Percentiles rank a stretch among this genome's conserved stretches.
phyloP scores from a whole-genome alignment of 2,888 invertebrate genomes.

The Drosophila rubida region DNA sequence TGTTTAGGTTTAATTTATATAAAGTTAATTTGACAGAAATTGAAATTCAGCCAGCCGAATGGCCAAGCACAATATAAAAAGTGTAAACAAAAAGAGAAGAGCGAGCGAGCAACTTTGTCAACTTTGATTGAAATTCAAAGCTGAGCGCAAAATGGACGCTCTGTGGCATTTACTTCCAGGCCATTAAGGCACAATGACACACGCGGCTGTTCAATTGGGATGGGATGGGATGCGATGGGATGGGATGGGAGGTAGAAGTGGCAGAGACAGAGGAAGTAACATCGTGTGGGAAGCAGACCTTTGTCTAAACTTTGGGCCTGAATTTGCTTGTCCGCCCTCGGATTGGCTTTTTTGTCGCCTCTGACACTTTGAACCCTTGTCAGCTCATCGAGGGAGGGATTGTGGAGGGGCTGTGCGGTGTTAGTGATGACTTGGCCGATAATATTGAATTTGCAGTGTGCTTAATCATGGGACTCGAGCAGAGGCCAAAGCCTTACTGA shows the following conservation, averaged over 20 bases:
- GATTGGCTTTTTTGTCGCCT: constrained; percentile 55
- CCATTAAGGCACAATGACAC: constrained; percentile 56
- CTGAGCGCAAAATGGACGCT: constrained; percentile 29
- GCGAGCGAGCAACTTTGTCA: constrained; percentile 32
- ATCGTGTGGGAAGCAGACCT: constrained; percentile 11
- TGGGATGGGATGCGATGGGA: too few relatives aligned
- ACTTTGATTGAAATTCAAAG: constrained; percentile 57
- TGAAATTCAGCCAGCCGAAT: constrained; percentile 25
- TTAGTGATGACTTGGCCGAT: constrained; percentile 45
- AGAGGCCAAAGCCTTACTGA: constrained; percentile 14
- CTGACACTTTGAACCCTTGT: constrained; percentile 61
- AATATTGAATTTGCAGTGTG: constrained; percentile 54
- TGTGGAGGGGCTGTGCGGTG: constrained; percentile 5
- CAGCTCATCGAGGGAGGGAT: constrained; percentile 21
- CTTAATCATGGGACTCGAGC: constrained; percentile 36
- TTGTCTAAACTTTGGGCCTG: constrained; percentile 51
- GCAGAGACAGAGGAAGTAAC: background rate
- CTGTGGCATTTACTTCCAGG: constrained; percentile 52
- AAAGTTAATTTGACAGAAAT: constrained; percentile 51
- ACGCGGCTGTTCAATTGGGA: constrained; percentile 18
- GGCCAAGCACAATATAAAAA: background rate
- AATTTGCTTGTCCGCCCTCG: constrained; percentile 44
- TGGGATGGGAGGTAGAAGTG: background rate
- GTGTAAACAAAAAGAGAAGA: constrained; percentile 9
- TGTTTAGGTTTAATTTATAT: constrained; percentile 47